Conservation (phyloP, 2,113 vertebrate genomes). For the Dromas ardeola region DNA sequence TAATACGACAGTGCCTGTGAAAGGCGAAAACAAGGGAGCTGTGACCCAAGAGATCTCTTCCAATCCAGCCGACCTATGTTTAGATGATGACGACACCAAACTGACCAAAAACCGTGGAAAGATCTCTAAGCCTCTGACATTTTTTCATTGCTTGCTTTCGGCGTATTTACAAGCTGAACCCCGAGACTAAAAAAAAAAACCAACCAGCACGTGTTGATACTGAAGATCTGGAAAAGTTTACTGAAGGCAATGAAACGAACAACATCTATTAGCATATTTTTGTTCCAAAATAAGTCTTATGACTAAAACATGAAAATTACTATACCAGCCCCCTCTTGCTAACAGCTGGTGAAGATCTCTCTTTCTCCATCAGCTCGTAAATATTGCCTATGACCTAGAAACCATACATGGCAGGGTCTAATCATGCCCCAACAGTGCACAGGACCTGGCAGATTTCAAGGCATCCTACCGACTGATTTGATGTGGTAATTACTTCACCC, state of each 20-base stretch:
- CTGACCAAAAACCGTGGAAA: neutral
- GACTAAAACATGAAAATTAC: neutral
- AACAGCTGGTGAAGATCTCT: neutral
- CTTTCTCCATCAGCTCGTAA: neutral
- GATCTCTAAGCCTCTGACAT: neutral
- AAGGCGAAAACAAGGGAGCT: constrained; percentile 25
- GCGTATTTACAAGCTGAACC: neutral
- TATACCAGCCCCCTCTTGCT: neutral
- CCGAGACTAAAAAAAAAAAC: neutral
- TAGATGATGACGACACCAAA: constrained; percentile 17
- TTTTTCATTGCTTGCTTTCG: neutral
- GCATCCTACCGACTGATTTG: neutral
- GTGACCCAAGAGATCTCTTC: constrained; percentile 3
- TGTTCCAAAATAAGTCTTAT: neutral
- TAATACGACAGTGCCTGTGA: neutral
- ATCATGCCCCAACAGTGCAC: neutral
- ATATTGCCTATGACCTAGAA: neutral
- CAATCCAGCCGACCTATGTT: constrained; percentile 11
- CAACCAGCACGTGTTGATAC: neutral
- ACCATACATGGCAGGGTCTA: neutral
- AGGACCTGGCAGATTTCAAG: neutral
- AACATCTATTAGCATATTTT: neutral
- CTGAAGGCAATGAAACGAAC: neutral
- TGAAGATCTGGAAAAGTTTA: neutral
- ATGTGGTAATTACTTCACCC: neutral